A percentile compares a stretch with the other conserved stretches of the same genome.
Evolutionary conservation across 2,888 invertebrate species (phyloP).

Genomic region (Pegoplata infirma): DNA sequence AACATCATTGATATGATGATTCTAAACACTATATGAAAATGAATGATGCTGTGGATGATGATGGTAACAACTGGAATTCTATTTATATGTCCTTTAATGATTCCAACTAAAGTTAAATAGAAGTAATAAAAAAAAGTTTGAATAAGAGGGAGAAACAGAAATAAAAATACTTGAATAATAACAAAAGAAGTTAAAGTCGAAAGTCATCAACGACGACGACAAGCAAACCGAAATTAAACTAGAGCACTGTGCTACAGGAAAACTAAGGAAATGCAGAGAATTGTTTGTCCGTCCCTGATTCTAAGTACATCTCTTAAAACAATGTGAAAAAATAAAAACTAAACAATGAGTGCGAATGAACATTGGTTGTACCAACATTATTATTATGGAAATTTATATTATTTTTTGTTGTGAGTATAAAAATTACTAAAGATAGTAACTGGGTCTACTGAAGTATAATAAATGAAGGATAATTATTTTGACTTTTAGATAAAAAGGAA

Average conservation of each 20-base stretch:
- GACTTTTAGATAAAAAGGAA: no score
- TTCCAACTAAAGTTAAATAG: constrained; percentile 13
- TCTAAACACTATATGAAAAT: neutral
- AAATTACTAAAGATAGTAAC: no score
- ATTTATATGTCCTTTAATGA: no score
- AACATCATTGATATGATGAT: neutral
- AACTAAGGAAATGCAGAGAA: constrained; percentile 56
- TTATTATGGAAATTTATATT: neutral
- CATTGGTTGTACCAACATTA: constrained; percentile 37
- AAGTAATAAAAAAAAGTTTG: constrained; percentile 44
- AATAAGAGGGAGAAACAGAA: constrained; percentile 25
- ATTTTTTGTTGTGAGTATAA: no score
- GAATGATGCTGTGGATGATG: neutral
- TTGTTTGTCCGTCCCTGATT: constrained; percentile 3
- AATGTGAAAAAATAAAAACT: neutral
- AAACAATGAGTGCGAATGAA: constrained; percentile 24
- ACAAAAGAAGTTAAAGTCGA: neutral
- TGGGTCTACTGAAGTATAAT: no score
- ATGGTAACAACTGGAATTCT: neutral
- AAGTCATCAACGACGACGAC: neutral
- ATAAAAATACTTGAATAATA: neutral
- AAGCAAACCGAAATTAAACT: constrained; percentile 37
- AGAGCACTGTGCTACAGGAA: constrained; percentile 48
- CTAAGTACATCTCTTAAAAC: constrained; percentile 25
- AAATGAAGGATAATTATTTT: no score